Percentiles rank a stretch among this genome's conserved stretches.
These are phyloP conservation scores for Pollenia griseotomentosa DNA, from an alignment of 2,888 invertebrate genomes.

Conservation along the genomic window DNA sequence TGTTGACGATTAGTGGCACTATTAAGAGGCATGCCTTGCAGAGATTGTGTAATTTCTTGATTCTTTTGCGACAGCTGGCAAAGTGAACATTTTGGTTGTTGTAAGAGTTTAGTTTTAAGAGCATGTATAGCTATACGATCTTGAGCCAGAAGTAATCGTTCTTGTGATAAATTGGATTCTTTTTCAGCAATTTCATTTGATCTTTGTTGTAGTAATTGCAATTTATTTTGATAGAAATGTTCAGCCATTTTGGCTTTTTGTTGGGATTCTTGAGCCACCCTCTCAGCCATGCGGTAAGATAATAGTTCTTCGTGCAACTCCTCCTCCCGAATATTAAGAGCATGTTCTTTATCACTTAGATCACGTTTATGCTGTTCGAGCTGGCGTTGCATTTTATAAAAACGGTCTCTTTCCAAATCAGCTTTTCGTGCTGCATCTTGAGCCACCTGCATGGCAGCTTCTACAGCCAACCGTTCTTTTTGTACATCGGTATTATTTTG, in stretches of 20 bases:
- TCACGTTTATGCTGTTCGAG: conserved; percentile 81
- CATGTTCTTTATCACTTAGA: conserved; percentile 81
- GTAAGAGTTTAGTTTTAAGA: conserved; percentile 77
- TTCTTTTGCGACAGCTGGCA: conserved; percentile 82
- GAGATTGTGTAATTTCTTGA: conserved; percentile 77
- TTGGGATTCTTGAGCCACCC: conserved; percentile 78
- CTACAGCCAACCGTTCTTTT: conserved; percentile 80
- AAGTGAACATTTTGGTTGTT: conserved; percentile 81
- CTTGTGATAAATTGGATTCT: conserved; percentile 82
- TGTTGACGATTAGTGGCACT: background rate
- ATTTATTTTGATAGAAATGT: conserved; percentile 80
- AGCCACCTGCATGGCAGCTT: conserved; percentile 82
- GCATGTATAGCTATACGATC: conserved; percentile 82
- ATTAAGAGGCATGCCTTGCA: conserved; percentile 63
- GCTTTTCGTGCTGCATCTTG: conserved; percentile 82
- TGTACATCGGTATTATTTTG: conserved; percentile 76
- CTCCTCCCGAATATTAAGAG: conserved; percentile 79
- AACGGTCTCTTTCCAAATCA: conserved; percentile 82
- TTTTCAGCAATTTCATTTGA: conserved; percentile 81
- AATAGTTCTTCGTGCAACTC: conserved; percentile 80
- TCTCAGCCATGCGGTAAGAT: conserved; percentile 80
- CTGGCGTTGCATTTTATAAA: conserved; percentile 81
- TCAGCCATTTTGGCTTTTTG: conserved; percentile 79
- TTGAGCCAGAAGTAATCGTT: conserved; percentile 81
- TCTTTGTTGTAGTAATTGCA: conserved; percentile 80